phyloP scores from a whole-genome alignment of 2,797 vertebrate species.

The Pterois miles region DNA sequence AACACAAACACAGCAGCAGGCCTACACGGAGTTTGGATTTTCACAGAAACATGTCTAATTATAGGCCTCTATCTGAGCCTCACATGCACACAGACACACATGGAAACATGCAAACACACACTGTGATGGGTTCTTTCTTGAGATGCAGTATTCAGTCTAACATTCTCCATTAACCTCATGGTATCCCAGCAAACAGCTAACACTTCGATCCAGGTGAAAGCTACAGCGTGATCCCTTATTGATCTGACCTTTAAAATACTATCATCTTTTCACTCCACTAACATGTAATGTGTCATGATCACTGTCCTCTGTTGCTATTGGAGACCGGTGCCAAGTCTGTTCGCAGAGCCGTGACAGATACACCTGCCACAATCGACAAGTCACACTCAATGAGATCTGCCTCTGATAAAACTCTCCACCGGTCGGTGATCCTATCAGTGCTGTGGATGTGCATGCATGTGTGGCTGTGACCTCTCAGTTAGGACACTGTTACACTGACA shows the following conservation, averaged over 20 bases:
- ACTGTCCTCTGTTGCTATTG: not conserved
- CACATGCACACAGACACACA: constrained; percentile 9
- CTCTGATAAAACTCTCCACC: constrained; percentile 36
- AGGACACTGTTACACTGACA: constrained; percentile 17
- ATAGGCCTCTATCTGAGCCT: constrained; percentile 43
- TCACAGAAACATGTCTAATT: constrained; percentile 61
- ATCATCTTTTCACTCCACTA: constrained; percentile 5
- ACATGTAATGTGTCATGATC: constrained; percentile 9
- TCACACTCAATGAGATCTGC: constrained; percentile 40
- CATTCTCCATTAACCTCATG: constrained; percentile 8
- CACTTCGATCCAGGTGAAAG: not conserved
- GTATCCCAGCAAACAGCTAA: not conserved
- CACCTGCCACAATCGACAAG: constrained; percentile 22
- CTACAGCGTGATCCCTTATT: not conserved
- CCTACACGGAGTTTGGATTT: constrained; percentile 34
- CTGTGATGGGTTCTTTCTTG: not conserved
- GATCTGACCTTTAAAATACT: constrained; percentile 23
- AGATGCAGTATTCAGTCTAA: constrained; percentile 2
- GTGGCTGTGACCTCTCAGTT: constrained; percentile 23
- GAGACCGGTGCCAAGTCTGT: constrained; percentile 17
- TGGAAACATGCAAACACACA: constrained; percentile 3
- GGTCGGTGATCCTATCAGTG: constrained; percentile 52
- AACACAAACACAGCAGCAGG: constrained; percentile 23
- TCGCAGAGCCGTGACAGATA: constrained; percentile 18
- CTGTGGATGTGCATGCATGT: not conserved